Evolutionary conservation across 2,888 invertebrate species (phyloP), one percentile per base, ranked within the genome.

Genomic region (Biston betularia): DNA sequence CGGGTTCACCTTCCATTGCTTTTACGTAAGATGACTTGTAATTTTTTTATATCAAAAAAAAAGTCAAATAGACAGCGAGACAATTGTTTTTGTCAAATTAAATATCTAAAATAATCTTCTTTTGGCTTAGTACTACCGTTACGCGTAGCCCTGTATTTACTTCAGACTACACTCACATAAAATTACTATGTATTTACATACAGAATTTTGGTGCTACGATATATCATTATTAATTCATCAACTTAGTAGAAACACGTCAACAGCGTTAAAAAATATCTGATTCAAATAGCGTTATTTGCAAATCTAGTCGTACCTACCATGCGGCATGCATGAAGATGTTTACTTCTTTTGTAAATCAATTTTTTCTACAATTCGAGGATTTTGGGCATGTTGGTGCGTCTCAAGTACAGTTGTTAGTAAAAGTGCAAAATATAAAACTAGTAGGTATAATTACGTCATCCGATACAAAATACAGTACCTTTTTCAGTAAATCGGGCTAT

Each of bases 291-390:
- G 45, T 42, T 52, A 58, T 66, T 62, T 62, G 54, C 62, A 63
- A 67, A 67, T 63, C 54, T 44, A 62, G 35, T 40, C 46, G 24
- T 38, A 65, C 2, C 38, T 45, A 49, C 55, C 15, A 50, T 12
- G 79, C 76, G 78, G 73, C 78, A 79, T 82, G 73, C 71, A 73
- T 75, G 75, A 79, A 59, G 15, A 77, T 76, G 68, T 76, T 75
- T 75, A 59, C 62, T 65, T 72, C 71, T 73, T 77, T 75, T 76
- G 71, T 12, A 63, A 56, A 63, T 56, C 8, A 3, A n/a, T 44
- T 54, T 62, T 62, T 62, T 59, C 14, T 48, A 15, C 14, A 42
- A 11, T 55, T 34, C 33, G 10, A 33, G 40, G 52, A 15, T 54
- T 54, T 24, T 62, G 9, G 33, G 14, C 42, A 11, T 40, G 42